Evolutionary conservation across 92 coral and sea anemone genomes (phyloP).

Genomic region (Metridium senile): DNA sequence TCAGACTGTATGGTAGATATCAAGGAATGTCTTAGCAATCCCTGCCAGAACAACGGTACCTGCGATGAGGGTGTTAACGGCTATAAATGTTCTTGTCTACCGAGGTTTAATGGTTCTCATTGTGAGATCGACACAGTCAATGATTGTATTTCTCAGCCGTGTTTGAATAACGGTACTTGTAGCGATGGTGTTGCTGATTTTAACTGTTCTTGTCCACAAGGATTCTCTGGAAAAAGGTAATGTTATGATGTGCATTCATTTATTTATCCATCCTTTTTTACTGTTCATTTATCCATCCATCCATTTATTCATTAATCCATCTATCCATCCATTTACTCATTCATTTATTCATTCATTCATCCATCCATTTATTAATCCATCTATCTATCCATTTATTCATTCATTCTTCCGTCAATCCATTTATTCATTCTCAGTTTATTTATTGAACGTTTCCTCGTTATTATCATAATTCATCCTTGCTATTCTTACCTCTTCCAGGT

Average conservation of each 20-base stretch:
- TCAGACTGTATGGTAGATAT: slow-evolving; percentile 62
- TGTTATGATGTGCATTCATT: not conserved
- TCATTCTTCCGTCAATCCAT: no score
- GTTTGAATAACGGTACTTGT: slow-evolving; percentile 68
- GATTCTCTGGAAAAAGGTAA: slow-evolving; percentile 58
- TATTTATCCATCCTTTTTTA: no score
- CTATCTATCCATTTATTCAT: no score
- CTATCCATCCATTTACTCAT: no score
- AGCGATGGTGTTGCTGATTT: slow-evolving; percentile 58
- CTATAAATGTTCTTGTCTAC: slow-evolving; percentile 65
- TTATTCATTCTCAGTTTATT: no score
- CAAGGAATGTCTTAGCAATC: slow-evolving; percentile 53
- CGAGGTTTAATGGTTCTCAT: slow-evolving; percentile 62
- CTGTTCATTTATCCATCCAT: no score
- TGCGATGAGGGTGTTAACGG: slow-evolving; percentile 56
- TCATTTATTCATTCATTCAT: no score
- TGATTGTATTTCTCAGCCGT: slow-evolving; percentile 63
- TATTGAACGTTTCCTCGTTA: not conserved
- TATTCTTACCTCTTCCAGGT: not conserved
- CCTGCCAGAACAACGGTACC: slow-evolving; percentile 63
- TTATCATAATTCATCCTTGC: not conserved
- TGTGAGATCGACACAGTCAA: slow-evolving; percentile 61
- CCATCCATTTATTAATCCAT: no score
- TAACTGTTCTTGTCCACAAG: slow-evolving; percentile 65
- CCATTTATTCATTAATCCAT: no score